phyloP scores from a whole-genome alignment of 2,797 vertebrate genomes.

The Molossus alvarezi region DNA sequence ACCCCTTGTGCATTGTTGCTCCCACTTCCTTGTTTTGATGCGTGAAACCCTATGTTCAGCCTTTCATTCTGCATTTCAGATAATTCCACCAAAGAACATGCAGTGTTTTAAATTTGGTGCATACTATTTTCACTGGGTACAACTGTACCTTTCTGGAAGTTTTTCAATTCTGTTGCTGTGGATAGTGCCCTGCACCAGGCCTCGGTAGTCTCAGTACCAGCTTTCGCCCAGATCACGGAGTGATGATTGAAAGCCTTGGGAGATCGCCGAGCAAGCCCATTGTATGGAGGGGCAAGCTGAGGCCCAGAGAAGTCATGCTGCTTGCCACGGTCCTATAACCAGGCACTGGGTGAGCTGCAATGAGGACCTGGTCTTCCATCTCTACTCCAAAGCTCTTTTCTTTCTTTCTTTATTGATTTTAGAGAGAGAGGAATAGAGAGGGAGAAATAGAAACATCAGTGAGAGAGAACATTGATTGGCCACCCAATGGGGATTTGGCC shows the following conservation, averaged over 20 bases:
- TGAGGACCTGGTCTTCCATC: rapidly evolving
- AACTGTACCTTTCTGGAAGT: not conserved
- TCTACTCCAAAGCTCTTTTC: not conserved
- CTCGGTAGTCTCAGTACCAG: not conserved
- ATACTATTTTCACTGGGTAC: not conserved
- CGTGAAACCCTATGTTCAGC: not conserved
- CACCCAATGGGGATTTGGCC: too few relatives aligned
- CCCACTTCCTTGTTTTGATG: not conserved
- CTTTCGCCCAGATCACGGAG: not conserved
- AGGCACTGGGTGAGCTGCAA: not conserved
- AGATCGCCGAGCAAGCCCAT: not conserved
- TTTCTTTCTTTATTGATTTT: too few relatives aligned
- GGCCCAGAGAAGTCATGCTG: not conserved
- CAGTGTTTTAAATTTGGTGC: not conserved
- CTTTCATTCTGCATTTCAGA: not conserved
- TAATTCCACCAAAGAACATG: not conserved
- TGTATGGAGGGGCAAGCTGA: not conserved
- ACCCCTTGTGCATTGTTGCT: not conserved
- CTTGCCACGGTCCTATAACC: not conserved
- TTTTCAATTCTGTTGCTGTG: not conserved
- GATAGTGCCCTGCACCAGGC: rapidly evolving
- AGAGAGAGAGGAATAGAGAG: too few relatives aligned
- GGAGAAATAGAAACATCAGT: too few relatives aligned
- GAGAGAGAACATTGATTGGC: too few relatives aligned
- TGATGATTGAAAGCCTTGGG: not conserved